Base-by-base conservation (phyloP, 2,888 invertebrate species). In the Parasteatoda lunata region DNA sequence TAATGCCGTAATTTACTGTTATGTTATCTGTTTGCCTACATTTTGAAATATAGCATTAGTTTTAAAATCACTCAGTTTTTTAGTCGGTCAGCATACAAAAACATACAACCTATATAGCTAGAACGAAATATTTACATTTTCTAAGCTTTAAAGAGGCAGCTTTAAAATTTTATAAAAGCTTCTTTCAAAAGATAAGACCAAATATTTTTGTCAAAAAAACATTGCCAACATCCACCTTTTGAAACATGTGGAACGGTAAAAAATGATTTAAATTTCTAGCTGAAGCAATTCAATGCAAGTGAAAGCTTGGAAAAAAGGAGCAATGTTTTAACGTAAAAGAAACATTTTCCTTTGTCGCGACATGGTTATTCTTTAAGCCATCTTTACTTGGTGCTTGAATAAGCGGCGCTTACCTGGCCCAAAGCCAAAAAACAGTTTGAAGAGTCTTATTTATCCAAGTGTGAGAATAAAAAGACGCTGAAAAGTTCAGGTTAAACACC, bases 401-500 rank as follows among this genome's bases (percentile, higher is more conserved):
- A 73, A 59, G 68, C 15, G 49, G 68, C 65, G 52, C 78, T 51
- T 77, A 66, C 48, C 77, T 84, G 84, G 84, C 84, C 59, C 11
- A n/a, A 15, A 73, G 84, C 84, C 84, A 84, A 49, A 52, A 69
- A 15, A 15, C 76, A 47, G 64, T 75, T 15, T 51, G 49, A 65
- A 47, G 52, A 48, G 49, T 45, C 70, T 83, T 77, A 77, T 65
- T 77, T 69, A 15, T 81, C 51, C 77, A 6, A 77, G 47, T 66
- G 51, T 77, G 66, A 78, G 84, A 66, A 75, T 82, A 78, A 77
- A 77, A 66, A 70, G 66, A 52, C 72, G 83, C 71, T 66, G 72
- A 77, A 70, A 77, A 54, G 83, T 59, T 47, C 68, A 72, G 84
- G 84, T 84, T 77, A 84, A 59, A 59, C 59, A 59, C n/a, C 59